A percentile compares a stretch with the other conserved stretches of the same genome.
phyloP scores from a whole-genome alignment of 1,140 invertebrate species.

The Metopolophium dirhodum region DNA sequence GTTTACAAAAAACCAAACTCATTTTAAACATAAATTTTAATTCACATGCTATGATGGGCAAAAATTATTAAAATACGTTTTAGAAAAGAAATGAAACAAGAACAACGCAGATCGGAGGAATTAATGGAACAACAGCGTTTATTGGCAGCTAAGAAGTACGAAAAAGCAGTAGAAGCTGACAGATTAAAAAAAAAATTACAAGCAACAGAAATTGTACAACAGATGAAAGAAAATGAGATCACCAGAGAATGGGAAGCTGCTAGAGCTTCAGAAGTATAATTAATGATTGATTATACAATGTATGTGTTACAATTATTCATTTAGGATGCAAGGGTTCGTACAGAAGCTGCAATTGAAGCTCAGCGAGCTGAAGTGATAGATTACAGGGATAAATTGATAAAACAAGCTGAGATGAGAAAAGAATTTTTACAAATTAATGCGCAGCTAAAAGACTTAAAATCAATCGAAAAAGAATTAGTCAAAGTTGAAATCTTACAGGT shows the following conservation, averaged over 20 bases:
- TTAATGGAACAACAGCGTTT: constrained; percentile 68
- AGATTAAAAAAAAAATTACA: constrained; percentile 63
- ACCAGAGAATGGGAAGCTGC: constrained; percentile 63
- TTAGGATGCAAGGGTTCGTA: constrained; percentile 20
- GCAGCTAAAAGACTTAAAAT: constrained; percentile 47
- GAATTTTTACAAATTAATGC: constrained; percentile 30
- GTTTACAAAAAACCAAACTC: background rate
- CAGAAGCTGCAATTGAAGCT: constrained; percentile 65
- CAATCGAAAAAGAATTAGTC: constrained; percentile 66
- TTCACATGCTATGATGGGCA: background rate
- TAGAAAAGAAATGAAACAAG: constrained; percentile 66
- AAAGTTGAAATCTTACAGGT: constrained; percentile 62
- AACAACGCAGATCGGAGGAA: constrained; percentile 68
- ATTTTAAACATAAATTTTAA: background rate
- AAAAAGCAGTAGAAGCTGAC: background rate
- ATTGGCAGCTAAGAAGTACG: background rate
- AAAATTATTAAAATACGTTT: background rate
- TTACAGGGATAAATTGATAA: constrained; percentile 62
- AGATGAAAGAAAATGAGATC: constrained; percentile 62
- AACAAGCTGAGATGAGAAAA: constrained; percentile 60
- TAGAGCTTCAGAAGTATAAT: constrained; percentile 25
- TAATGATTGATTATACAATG: background rate
- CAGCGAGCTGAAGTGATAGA: constrained; percentile 67
- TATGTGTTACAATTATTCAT: background rate
- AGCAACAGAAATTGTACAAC: constrained; percentile 63